Percentiles rank a stretch among this genome's conserved stretches.
phyloP scores from a whole-genome alignment of 2,113 vertebrate species.

The Rhinoderma darwinii region DNA sequence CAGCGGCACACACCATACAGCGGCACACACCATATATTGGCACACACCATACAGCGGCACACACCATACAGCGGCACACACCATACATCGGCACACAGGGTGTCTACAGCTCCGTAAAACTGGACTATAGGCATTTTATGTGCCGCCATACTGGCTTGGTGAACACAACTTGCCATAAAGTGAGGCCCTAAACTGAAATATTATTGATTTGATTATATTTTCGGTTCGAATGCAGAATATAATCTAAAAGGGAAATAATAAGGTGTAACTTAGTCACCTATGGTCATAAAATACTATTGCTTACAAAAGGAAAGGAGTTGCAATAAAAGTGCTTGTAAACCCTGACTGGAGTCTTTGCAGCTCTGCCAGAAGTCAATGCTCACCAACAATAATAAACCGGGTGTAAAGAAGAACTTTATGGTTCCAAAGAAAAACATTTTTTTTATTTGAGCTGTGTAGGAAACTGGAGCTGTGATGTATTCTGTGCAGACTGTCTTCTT shows the following conservation, averaged over 20 bases:
- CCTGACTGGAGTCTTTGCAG: background rate
- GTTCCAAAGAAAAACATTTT: background rate
- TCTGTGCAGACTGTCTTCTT: too few species aligned
- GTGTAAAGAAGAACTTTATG: background rate
- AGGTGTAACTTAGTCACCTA: background rate
- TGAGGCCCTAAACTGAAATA: too few species aligned
- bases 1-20: too few species aligned
- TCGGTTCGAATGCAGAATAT: background rate
- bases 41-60: too few species aligned
- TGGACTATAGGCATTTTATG: too few species aligned
- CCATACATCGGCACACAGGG: too few species aligned
- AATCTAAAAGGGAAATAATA: background rate
- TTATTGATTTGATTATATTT: too few species aligned
- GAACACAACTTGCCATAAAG: too few species aligned
- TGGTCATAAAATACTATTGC: background rate
- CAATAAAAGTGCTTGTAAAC: background rate
- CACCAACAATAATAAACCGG: background rate
- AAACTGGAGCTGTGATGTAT: background rate
- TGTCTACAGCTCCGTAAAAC: too few species aligned
- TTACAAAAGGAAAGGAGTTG: background rate
- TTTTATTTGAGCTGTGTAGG: background rate
- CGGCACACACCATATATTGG: too few species aligned
- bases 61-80: too few species aligned
- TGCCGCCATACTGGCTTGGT: too few species aligned
- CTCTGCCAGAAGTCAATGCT: background rate